Evolutionary conservation across 2,113 vertebrate species (phyloP), one percentile per base, ranked within the genome.

Genomic region (Myiozetetes cayanensis): DNA sequence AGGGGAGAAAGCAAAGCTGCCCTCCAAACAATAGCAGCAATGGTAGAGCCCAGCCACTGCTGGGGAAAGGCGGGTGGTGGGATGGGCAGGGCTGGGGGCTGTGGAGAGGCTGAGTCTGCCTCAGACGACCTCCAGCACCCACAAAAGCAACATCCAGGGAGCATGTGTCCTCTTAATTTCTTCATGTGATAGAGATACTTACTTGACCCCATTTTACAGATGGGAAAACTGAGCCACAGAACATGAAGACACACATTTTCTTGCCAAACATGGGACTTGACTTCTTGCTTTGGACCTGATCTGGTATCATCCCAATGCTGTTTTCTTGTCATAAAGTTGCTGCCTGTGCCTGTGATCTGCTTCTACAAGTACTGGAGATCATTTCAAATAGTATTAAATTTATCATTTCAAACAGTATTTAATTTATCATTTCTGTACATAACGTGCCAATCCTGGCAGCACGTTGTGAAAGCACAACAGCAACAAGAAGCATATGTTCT

Each of bases 401-500:
- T 97, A 97, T 96, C 82, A 67, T 91, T 91, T 87, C 46, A 96
- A 95, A 94, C 6, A 43, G 43, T 43, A 9, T 55, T 65, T 94
- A 75, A 97, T 97, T 95, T 97, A 97, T 96, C 84, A 67, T 91
- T 91, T 87, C 46, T 85, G 87, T 75, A 73, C 30, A 53, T 95
- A 97, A 94, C 1, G 37, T 53, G 87, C 95, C 93, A 96, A 76
- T 93, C 96, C 91, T 95, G 96, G 96, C 96, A 96, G 88, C 87
- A 86, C 11, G 7, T 94, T 97, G 87, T 97, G 97, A 95, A 97
- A 98, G 96, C 94, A 97, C 89, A 96, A 96, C 92, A 95, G 95
- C 96, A 96, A 95, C 76, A 86, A 98, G 94, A 95, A 97, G 94
- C 97, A 93, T 97, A 93, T 97, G 97, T 98, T 96, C 95, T 97